Evolutionary conservation across 2,113 vertebrate species (phyloP).

Genomic region (Periophthalmus modestus): DNA sequence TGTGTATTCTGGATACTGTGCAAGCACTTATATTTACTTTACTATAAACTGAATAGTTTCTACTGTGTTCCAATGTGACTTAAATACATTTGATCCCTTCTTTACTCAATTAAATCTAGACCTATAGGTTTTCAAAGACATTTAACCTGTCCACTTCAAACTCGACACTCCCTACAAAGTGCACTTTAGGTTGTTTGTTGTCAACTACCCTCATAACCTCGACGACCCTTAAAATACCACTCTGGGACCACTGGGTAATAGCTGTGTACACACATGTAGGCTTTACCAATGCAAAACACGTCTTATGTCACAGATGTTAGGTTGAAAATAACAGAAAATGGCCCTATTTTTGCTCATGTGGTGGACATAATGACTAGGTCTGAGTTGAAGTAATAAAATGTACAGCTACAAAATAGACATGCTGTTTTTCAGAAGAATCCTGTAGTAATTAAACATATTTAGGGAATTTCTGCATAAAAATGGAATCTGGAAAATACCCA

Average conservation of each 20-base stretch:
- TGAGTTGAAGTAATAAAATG: conserved; percentile 26
- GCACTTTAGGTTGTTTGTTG: conserved; percentile 53
- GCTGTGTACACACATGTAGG: conserved; percentile 8
- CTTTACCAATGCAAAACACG: conserved; percentile 2
- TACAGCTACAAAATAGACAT: conserved; percentile 4
- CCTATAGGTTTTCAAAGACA: conserved; percentile 9
- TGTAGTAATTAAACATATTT: not conserved
- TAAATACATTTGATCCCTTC: not conserved
- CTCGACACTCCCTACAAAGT: conserved; percentile 56
- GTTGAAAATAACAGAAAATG: not conserved
- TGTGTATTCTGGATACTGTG: too few relatives aligned
- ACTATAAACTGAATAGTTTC: too few relatives aligned
- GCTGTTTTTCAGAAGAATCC: conserved; percentile 34
- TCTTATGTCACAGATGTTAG: conserved; percentile 24
- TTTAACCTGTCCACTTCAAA: conserved; percentile 43
- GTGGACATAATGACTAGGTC: conserved; percentile 37
- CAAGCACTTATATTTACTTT: too few relatives aligned
- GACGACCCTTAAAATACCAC: conserved; percentile 25
- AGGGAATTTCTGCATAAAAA: conserved; percentile 16
- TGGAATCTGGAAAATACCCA: conserved; percentile 27
- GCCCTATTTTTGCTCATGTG: conserved; percentile 13
- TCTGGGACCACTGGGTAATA: conserved; percentile 18
- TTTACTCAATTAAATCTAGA: not conserved
- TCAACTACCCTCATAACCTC: conserved; percentile 53
- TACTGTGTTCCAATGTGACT: not conserved